phyloP scores from a whole-genome alignment of 2,797 vertebrate species.

The Columba guinea region DNA sequence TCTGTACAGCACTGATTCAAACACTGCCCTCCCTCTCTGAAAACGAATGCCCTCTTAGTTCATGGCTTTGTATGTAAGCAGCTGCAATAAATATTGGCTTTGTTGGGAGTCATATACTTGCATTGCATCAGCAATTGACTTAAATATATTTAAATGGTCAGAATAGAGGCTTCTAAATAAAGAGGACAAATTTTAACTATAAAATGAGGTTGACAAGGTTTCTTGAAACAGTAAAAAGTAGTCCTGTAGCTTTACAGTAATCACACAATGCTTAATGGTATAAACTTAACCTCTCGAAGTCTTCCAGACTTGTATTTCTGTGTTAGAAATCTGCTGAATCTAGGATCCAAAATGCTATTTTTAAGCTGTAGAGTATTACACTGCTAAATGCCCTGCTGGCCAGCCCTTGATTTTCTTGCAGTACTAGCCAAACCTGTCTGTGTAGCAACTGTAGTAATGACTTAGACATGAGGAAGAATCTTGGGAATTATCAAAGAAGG shows the following conservation, averaged over 20 bases:
- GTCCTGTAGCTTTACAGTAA: neutral
- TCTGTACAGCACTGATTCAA: neutral
- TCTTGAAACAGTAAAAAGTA: neutral
- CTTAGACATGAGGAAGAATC: neutral
- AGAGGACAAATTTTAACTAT: neutral
- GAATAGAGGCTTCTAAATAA: neutral
- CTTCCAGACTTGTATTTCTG: neutral
- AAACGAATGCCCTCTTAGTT: neutral
- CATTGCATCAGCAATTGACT: conserved; percentile 2
- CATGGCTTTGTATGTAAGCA: neutral
- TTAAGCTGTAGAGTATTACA: neutral
- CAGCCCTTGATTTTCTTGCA: conserved; percentile 24
- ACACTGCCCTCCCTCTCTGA: neutral
- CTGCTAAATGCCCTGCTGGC: neutral
- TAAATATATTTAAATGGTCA: neutral
- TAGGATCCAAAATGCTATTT: neutral
- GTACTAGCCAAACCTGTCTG: conserved; percentile 31
- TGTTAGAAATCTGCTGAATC: neutral
- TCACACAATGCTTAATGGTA: neutral
- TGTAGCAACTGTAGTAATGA: neutral
- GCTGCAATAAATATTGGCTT: neutral
- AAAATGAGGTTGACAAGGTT: neutral
- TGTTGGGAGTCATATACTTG: neutral
- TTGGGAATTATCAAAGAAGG: neutral
- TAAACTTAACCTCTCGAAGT: neutral